phyloP scores from a whole-genome alignment of 2,797 vertebrate genomes.

The Myotis planiceps region DNA sequence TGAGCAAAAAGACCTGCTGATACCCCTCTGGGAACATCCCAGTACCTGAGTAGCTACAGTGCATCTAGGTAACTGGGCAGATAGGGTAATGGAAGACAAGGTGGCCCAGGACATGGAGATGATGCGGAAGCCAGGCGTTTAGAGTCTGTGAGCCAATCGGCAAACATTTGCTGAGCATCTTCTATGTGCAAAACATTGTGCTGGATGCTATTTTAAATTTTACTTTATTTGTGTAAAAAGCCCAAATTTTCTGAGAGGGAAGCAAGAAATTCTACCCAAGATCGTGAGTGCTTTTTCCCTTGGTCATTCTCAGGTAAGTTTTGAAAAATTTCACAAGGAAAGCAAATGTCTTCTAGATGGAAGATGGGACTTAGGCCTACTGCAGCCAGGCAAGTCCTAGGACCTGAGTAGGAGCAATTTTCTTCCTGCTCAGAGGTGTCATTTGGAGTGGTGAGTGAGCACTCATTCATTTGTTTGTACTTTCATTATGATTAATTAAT shows the following conservation, averaged over 20 bases:
- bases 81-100: background rate
- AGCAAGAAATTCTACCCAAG: background rate
- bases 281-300: background rate
- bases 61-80: background rate
- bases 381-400: background rate
- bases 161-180: background rate
- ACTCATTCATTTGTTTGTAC: background rate
- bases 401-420: background rate
- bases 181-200: background rate
- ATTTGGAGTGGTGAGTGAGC: background rate
- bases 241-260: background rate
- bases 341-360: background rate
- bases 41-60: background rate
- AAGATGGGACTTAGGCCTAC: background rate
- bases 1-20: background rate
- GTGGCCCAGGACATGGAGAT: background rate
- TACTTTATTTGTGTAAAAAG: background rate
- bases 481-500: background rate
- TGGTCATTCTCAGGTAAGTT: background rate
- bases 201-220: constrained; percentile 18
- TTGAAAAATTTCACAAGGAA: background rate
- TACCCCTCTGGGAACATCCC: background rate
- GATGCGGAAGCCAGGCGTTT: background rate
- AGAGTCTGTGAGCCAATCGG: background rate
- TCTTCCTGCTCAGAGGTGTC: background rate